Evolutionary conservation across 1,140 invertebrate species (phyloP).

Genomic region (Atta texana): DNA sequence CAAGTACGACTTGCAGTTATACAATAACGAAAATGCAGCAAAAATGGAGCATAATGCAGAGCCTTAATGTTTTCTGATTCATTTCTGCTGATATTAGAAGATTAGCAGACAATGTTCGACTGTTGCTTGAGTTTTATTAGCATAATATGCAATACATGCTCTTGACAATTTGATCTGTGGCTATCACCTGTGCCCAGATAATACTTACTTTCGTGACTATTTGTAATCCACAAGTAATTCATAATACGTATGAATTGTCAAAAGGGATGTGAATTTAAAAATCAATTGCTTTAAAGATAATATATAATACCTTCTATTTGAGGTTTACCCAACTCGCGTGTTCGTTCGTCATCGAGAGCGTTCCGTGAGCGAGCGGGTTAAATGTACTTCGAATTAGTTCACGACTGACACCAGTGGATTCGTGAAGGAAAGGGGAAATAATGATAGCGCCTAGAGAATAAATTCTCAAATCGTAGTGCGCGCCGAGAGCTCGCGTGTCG

Average conservation of each 20-base stretch:
- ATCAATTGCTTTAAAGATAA: conserved; percentile 38
- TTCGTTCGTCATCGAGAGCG: conserved; percentile 1
- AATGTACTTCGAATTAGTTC: conserved; percentile 55
- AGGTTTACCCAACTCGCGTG: conserved; percentile 42
- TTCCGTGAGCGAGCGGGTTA: conserved; percentile 52
- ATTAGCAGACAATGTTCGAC: too few relatives aligned
- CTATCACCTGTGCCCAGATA: too few relatives aligned
- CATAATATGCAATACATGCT: too few relatives aligned
- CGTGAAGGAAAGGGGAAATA: conserved; percentile 56
- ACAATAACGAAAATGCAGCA: too few relatives aligned
- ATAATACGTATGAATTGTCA: not conserved
- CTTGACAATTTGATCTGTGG: too few relatives aligned
- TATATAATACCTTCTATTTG: not conserved
- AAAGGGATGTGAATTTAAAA: not conserved
- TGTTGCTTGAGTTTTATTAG: too few relatives aligned
- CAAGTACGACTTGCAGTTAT: too few relatives aligned
- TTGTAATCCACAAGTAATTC: not conserved
- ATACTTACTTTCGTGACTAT: not conserved
- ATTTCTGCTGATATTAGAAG: too few relatives aligned
- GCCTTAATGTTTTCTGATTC: too few relatives aligned
- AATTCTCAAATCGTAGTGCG: conserved; percentile 56
- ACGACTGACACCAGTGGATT: conserved; percentile 51
- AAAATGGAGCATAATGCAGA: too few relatives aligned
- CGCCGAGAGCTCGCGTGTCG: conserved; percentile 61
- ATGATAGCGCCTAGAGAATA: conserved; percentile 59